These are phyloP conservation scores for Candoia aspera DNA, from an alignment of 2,113 vertebrate genomes.

Conservation along the genomic window DNA sequence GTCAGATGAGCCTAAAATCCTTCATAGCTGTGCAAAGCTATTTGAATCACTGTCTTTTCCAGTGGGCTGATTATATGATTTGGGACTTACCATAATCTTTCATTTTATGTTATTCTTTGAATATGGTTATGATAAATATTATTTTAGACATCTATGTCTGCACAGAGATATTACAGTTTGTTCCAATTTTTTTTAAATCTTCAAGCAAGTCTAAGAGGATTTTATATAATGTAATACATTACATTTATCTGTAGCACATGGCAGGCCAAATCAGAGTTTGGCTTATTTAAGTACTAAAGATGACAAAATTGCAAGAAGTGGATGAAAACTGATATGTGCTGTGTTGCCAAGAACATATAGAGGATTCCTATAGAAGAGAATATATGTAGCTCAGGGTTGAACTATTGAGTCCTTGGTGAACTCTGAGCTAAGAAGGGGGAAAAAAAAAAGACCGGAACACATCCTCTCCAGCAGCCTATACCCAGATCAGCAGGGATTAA, in stretches of 20 bases:
- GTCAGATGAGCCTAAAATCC: not conserved
- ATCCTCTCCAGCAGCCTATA: not conserved
- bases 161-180: not conserved
- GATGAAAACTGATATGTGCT: conserved; percentile 1
- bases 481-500: not conserved
- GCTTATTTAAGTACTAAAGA: not conserved
- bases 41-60: not conserved
- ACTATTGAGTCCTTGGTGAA: not conserved
- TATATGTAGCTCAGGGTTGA: not conserved
- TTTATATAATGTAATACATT: not conserved
- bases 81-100: not conserved
- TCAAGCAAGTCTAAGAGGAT: not conserved
- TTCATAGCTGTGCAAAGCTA: not conserved
- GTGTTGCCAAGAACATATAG: not conserved
- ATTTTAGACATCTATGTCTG: not conserved
- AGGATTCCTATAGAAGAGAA: not conserved
- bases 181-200: not conserved
- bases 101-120: not conserved
- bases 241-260: not conserved
- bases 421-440: not conserved
- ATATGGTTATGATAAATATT: not conserved
- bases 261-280: not conserved
- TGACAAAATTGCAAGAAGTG: not conserved
- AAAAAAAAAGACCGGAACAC: not conserved
- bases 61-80: not conserved